Base-by-base conservation (phyloP, 2,797 vertebrate genomes). In the Huso huso region DNA sequence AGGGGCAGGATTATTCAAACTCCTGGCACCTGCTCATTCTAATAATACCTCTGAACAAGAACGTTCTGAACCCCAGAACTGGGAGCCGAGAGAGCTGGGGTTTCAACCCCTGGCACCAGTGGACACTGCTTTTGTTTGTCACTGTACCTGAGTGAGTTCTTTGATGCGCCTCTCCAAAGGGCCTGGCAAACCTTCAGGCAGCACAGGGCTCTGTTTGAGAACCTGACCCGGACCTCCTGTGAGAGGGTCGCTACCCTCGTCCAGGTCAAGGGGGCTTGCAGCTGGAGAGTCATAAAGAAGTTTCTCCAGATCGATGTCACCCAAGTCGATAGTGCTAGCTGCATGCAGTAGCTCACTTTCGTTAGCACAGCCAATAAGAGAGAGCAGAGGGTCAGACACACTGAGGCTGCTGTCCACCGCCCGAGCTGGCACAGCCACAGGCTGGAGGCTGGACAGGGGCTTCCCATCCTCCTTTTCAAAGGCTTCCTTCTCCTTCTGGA, bases 401-500 rank as follows among this genome's bases (percentile, higher is more conserved):
- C 69, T 71, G 49, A 71, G 48, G 60, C 58, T 63, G 49, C 51
- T 72, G 66, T 90, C 88, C 0, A 64, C 64, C 69, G 90, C 89
- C 58, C 82, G 74, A 63, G 72, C 72, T 6, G 78, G 63, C 0
- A 76, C 65, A 10, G 84, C 84, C 55, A 61, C 18, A 2, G 68
- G 67, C 0, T 81, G 67, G 0, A 76, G 78, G 12, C 77, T 61
- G 3, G 70, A 8, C 3, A 3, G 9, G 0, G 4, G 75, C 53
- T 84, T 86, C 52, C 82, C 84, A 2, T 90, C 88, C 6, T 89
- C 78, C 58, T 79, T 85, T 70, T 86, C 88, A 77, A 87, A 80
- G 59, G 88, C 85, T 58, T 92, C 91, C 61, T 96, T 98, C 78
- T 95, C 93, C 59, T 88, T 93, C 69, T 94, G 91, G 71, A 98